Base-by-base conservation (phyloP, 1,140 invertebrate species). In the Delia radicum region DNA sequence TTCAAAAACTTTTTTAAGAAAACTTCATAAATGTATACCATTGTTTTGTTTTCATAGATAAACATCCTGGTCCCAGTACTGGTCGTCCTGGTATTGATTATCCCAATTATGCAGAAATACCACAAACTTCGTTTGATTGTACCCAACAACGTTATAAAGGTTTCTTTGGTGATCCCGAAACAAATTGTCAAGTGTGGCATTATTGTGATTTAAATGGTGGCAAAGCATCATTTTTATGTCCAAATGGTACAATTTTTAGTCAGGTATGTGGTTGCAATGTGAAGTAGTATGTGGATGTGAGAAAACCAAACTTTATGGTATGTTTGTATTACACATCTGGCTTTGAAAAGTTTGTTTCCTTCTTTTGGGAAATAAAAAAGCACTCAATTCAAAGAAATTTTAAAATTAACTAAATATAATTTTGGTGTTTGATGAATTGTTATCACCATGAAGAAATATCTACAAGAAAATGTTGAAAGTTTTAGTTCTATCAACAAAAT, bases 181-280 rank as follows among this genome's bases (percentile, higher is more conserved):
- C 94, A 0, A 90, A 92, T 77, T 96, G 94, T 82, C 94, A 96
- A 88, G 94, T 95, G 6, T 96, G 94, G 94, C 94, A 96, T 85
- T 95, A 96, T 80, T 96, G 95, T 80, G 94, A 96, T 86, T 88
- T 95, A n/a, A 95, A 95, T 81, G 95, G 94, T 12, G 94, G 94
- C 7, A 94, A 96, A 87, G 94, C 95, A 5, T 95, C 94, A 1
- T 97, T 96, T 81, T 87, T 96, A 2, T 97, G 95, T 82, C 95
- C 95, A 7, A 96, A 96, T 81, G 94, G 95, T 21, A 97, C 95
- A 3, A 93, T 96, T 80, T 97, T 96, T 87, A 95, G 93, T 81
- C 95, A 97, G 89, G 92, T 93, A 2, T 91, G 28, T 65, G 18
- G 3, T 42, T 42, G 12, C 37, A 13, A 42, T 10, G 12, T 0